A percentile compares a stretch with the other conserved stretches of the same genome.
Conservation (phyloP, 2,797 vertebrate species). For the Sebastolobus altivelis region DNA sequence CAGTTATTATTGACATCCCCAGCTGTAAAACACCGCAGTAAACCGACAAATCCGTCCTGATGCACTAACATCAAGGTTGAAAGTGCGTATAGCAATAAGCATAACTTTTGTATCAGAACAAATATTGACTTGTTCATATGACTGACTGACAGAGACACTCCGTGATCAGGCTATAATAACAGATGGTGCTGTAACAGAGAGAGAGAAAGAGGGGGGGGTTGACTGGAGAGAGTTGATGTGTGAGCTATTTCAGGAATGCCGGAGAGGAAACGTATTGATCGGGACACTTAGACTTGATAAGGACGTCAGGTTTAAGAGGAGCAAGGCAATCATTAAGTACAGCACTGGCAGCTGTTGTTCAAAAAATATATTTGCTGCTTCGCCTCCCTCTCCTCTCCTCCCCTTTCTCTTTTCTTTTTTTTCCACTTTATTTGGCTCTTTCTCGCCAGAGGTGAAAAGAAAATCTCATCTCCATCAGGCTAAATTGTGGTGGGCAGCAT, state of each 20-base stretch:
- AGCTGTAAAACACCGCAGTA: conserved; percentile 28
- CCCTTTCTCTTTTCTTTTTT: conserved; percentile 8
- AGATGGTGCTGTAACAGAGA: conserved; percentile 65
- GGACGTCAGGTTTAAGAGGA: conserved; percentile 85
- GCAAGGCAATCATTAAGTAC: conserved; percentile 87
- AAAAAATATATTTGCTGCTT: conserved; percentile 84
- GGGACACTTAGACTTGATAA: conserved; percentile 85
- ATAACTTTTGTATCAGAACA: conserved; percentile 67
- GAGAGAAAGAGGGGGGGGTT: background rate
- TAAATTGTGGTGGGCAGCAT: conserved; percentile 98
- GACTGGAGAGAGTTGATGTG: conserved; percentile 55
- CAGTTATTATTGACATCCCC: conserved; percentile 37
- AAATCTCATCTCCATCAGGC: conserved; percentile 98
- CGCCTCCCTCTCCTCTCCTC: conserved; percentile 4
- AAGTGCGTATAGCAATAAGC: conserved; percentile 51
- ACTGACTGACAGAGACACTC: conserved; percentile 64
- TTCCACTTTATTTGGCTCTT: conserved; percentile 79
- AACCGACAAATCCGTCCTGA: conserved; percentile 47
- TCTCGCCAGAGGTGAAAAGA: conserved; percentile 91
- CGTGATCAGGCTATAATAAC: conserved; percentile 70
- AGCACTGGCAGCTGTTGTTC: conserved; percentile 85
- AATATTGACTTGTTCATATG: conserved; percentile 70
- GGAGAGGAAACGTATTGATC: conserved; percentile 83
- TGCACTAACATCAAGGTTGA: conserved; percentile 51
- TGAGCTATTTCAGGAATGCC: conserved; percentile 80